phyloP scores from a whole-genome alignment of 2,797 vertebrate species.

The Gallinago nigripennis region DNA sequence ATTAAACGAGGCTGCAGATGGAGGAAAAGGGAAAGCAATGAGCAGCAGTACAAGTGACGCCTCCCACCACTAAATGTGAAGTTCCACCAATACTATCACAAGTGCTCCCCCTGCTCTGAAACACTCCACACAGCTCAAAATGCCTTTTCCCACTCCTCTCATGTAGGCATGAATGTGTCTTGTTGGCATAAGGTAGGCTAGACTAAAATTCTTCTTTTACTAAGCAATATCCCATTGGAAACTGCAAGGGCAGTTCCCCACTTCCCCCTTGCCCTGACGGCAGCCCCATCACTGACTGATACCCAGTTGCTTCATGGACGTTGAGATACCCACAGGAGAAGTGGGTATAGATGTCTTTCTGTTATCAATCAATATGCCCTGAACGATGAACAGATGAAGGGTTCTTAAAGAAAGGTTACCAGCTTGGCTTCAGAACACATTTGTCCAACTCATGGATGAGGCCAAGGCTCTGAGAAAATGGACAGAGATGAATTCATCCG shows the following conservation, averaged over 20 bases:
- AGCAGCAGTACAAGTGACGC: accelerated
- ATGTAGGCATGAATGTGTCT: accelerated
- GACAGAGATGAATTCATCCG: neutral
- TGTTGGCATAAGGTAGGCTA: accelerated
- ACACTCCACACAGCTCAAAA: neutral
- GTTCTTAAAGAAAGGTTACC: neutral
- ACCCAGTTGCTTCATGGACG: neutral
- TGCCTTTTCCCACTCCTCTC: neutral
- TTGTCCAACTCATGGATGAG: neutral
- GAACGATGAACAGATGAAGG: neutral
- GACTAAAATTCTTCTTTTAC: neutral
- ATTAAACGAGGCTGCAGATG: neutral
- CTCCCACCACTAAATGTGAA: neutral
- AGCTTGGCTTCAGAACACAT: neutral
- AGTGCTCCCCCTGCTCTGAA: neutral
- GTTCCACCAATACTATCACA: neutral
- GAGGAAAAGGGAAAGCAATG: neutral
- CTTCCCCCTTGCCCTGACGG: neutral
- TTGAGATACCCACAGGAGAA: accelerated
- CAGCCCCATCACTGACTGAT: neutral
- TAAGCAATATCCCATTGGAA: neutral
- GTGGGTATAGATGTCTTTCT: neutral
- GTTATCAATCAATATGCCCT: neutral
- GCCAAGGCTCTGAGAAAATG: neutral
- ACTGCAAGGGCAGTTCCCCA: neutral